Base-by-base conservation (phyloP, 2,888 invertebrate species). In the Meteorus cinctellus region DNA sequence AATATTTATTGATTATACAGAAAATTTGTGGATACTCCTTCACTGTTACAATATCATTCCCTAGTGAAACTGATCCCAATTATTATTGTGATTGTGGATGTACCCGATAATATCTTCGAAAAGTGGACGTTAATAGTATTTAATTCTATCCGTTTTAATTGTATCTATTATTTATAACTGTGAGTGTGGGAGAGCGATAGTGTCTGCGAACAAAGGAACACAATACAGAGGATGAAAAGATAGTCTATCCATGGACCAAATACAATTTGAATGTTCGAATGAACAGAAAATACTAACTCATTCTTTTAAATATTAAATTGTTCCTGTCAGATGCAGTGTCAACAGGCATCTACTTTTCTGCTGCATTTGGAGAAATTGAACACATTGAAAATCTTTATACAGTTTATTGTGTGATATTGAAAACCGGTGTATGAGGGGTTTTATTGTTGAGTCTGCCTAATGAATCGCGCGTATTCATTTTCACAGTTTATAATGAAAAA, bases 131-230 rank as follows among this genome's bases (percentile, higher is more conserved):
- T 60, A 59, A 16, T 63, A 14, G 2, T 29, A 70, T 59, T 24
- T 55, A 75, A 78, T 65, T 78, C 73, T 81, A 82, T 79, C 19
- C 79, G 74, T 83, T 81, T 81, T 81, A 79, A 71, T 74, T 79
- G 36, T 86, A 84, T 84, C 84, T 78, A 84, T 85, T 84, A 77
- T 79, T 80, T 70, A 82, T 59, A 81, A 74, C 45, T 85, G 84
- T 84, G 84, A 82, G 84, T 85, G 81, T 79, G 8, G 41, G 41
- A 0, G 12, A 41, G 41, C 12, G 8, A 74, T 79, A 75, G 76
- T 82, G 76, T 81, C 77, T 55, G 12, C 1, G 12, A 10, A 10
- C 19, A 19, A 55, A 5, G 55, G 2, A 55, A 19, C n/a, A 48
- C 3, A 16, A 4, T 4, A 48, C 14, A 19, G 5, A 45, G 16